Conservation (phyloP, 2,113 vertebrate genomes). For the Monopterus albus region DNA sequence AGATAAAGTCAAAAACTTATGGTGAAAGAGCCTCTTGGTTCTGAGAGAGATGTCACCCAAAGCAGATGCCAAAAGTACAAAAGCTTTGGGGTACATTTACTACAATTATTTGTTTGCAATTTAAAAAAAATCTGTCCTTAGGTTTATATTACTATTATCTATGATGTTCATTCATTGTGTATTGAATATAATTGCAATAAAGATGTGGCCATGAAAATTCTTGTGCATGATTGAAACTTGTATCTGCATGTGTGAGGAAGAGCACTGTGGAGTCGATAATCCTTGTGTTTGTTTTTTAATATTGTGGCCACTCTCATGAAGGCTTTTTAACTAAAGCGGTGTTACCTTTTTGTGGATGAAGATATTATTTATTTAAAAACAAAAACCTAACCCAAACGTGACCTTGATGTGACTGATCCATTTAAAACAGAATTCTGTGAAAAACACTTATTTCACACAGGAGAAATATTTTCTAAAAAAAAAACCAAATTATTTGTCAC, state of each 20-base stretch:
- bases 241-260: background rate
- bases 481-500: background rate
- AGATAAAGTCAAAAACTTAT: background rate
- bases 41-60: background rate
- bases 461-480: background rate
- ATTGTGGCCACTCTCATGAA: background rate
- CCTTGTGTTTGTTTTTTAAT: background rate
- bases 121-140: background rate
- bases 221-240: background rate
- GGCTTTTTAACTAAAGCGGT: conserved; percentile 1
- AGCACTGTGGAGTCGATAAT: background rate
- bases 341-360: background rate
- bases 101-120: background rate
- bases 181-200: background rate
- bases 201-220: background rate
- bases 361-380: background rate
- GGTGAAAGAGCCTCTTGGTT: background rate
- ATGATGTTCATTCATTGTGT: background rate
- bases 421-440: background rate
- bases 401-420: background rate
- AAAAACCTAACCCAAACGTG: background rate
- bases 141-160: background rate
- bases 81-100: background rate
- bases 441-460: no score
- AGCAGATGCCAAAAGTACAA: background rate